Conservation (phyloP, 2,113 vertebrate species). For the Bubo bubo region DNA sequence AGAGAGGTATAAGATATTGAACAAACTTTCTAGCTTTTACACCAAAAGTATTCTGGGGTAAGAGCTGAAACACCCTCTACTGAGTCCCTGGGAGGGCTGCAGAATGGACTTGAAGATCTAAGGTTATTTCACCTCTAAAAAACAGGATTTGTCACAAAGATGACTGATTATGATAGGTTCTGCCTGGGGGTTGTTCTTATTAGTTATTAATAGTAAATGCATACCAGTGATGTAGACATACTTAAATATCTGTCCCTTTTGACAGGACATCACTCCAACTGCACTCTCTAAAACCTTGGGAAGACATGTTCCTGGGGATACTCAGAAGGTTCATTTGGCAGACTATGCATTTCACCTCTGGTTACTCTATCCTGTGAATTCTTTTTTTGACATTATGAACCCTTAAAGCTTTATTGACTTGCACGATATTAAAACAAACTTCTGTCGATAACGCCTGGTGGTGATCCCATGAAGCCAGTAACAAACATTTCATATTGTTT, state of each 20-base stretch:
- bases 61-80: background rate
- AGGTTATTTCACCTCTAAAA: background rate
- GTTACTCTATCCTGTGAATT: background rate
- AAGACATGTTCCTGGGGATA: background rate
- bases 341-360: background rate
- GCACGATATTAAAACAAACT: background rate
- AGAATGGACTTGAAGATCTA: background rate
- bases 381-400: background rate
- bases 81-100: background rate
- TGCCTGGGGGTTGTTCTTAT: background rate
- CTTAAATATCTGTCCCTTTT: background rate
- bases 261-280: background rate
- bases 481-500: background rate
- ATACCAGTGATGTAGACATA: background rate
- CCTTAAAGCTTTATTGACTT: background rate
- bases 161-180: background rate
- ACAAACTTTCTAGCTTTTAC: background rate
- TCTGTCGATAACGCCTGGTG: accelerated
- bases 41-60: background rate
- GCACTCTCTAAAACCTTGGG: background rate
- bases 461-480: background rate
- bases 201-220: background rate
- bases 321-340: background rate
- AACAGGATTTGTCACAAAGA: background rate
- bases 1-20: background rate